phyloP scores from a whole-genome alignment of 2,113 vertebrate genomes.

The Nestor notabilis region DNA sequence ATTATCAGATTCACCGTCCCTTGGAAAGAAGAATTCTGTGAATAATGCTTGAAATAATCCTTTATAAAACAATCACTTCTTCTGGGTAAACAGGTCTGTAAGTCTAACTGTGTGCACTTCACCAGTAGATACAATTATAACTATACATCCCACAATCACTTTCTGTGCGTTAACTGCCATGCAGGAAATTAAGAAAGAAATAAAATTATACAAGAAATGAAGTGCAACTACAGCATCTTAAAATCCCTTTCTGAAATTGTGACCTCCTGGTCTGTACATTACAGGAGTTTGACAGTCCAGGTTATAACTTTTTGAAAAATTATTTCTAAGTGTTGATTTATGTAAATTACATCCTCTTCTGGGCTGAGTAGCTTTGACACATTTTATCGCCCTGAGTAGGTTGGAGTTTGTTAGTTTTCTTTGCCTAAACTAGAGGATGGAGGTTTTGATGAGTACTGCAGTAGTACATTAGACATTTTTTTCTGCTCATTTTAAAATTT shows the following conservation, averaged over 20 bases:
- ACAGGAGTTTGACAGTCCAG: neutral
- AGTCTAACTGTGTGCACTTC: neutral
- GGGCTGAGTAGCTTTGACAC: neutral
- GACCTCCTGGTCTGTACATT: neutral
- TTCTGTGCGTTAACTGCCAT: constrained; percentile 39
- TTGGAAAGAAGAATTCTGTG: constrained; percentile 5
- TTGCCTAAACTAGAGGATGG: neutral
- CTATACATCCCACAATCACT: neutral
- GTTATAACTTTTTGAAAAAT: constrained; percentile 32
- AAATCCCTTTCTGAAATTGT: constrained; percentile 22
- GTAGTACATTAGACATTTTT: neutral
- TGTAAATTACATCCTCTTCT: neutral
- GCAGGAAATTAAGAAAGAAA: constrained; percentile 37
- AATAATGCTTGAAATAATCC: neutral
- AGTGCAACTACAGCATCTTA: constrained; percentile 12
- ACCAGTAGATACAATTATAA: constrained; percentile 14
- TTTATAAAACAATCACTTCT: neutral
- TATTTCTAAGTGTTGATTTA: constrained; percentile 13
- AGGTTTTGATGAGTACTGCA: neutral
- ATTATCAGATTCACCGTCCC: neutral
- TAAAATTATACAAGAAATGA: constrained; percentile 15
- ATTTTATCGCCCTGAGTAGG: constrained; percentile 5
- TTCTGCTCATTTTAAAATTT: neutral
- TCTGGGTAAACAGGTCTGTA: constrained; percentile 10
- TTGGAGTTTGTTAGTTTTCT: constrained; percentile 11